A percentile compares a stretch with the other conserved stretches of the same genome.
These are phyloP conservation scores for Carcinoscorpius rotundicauda DNA, from an alignment of 1,140 invertebrate species.

Conservation along the genomic window DNA sequence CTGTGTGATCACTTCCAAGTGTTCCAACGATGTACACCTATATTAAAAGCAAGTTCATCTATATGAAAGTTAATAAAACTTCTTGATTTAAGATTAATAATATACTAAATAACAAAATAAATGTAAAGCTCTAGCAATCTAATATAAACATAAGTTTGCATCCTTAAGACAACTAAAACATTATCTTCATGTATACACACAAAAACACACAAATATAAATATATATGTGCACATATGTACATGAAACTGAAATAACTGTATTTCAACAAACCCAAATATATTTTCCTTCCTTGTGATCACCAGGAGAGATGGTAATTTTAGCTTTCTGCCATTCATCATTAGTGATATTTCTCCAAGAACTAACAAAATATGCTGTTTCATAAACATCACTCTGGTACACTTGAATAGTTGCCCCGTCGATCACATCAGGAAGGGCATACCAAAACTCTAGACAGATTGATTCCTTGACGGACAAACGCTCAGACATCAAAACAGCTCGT, in stretches of 20 bases:
- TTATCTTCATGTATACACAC: neutral
- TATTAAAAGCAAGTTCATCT: no score
- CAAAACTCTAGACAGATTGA: conserved; percentile 14
- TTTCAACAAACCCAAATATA: neutral
- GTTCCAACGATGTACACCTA: conserved; percentile 13
- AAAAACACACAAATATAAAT: neutral
- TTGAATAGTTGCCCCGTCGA: conserved; percentile 4
- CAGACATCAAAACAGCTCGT: conserved; percentile 16
- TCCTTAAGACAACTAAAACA: no score
- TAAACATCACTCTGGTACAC: conserved; percentile 9
- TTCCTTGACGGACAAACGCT: conserved; percentile 3
- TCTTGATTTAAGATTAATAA: no score
- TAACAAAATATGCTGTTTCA: conserved; percentile 4
- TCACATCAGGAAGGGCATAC: conserved; percentile 7
- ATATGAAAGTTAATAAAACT: no score
- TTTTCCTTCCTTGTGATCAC: neutral
- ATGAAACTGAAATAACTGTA: neutral
- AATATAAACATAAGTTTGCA: no score
- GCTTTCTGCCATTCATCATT: conserved; percentile 11
- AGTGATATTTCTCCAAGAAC: conserved; percentile 5
- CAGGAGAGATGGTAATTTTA: conserved; percentile 6
- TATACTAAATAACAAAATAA: neutral
- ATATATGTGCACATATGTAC: neutral
- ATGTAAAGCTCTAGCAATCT: neutral
- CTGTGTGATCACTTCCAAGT: conserved; percentile 5